Evolutionary conservation across 2,113 vertebrate genomes (phyloP).

Genomic region (Tetraodon nigroviridis): DNA sequence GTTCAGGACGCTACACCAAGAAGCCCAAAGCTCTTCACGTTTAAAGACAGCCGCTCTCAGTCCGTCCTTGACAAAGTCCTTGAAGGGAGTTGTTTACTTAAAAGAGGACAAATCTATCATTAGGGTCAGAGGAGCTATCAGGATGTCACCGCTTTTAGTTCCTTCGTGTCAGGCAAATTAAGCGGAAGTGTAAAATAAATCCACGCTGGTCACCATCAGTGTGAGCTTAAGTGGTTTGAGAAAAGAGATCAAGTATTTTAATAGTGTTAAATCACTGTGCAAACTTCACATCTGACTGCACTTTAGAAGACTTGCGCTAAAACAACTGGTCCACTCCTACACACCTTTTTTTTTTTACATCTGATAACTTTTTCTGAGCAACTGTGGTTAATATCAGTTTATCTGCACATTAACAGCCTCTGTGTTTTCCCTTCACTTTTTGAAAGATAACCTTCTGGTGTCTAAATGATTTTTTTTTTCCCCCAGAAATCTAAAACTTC

Average conservation of each 20-base stretch:
- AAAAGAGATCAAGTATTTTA: too few relatives aligned
- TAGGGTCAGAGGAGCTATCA: constrained; percentile 13
- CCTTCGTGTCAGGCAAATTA: constrained; percentile 18
- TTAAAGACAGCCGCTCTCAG: constrained; percentile 9
- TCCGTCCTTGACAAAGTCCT: constrained; percentile 23
- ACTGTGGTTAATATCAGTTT: constrained; percentile 19
- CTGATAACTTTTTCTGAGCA: constrained; percentile 47
- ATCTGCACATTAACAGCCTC: not conserved
- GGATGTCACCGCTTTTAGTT: constrained; percentile 6
- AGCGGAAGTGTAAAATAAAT: too few relatives aligned
- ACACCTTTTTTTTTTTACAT: constrained; percentile 40
- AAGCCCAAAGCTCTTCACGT: constrained; percentile 1
- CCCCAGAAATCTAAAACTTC: constrained; percentile 23
- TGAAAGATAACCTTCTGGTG: constrained; percentile 24
- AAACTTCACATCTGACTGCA: not conserved
- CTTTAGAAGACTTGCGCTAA: constrained; percentile 8
- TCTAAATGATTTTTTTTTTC: constrained; percentile 49
- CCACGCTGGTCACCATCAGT: too few relatives aligned
- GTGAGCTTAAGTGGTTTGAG: too few relatives aligned
- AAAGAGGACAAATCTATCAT: constrained; percentile 5
- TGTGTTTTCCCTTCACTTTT: not conserved
- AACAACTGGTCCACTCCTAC: constrained; percentile 32
- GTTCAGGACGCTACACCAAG: constrained; percentile 9
- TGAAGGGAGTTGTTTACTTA: constrained; percentile 26
- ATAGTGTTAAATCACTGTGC: not conserved